Evolutionary conservation across 2,797 vertebrate species (phyloP).

Genomic region (Zenarchopterus dispar): DNA sequence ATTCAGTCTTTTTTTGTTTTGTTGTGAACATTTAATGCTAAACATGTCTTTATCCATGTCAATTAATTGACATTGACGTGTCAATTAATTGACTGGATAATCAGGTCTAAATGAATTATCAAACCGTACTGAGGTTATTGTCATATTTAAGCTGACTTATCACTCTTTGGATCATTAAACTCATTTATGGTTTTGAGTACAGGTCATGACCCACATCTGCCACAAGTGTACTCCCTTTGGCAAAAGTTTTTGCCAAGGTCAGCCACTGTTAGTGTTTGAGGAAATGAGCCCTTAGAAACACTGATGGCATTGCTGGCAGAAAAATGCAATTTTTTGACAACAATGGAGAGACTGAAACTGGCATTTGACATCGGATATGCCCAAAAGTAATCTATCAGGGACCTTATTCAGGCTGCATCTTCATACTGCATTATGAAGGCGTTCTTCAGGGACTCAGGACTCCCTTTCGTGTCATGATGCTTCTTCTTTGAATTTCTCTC

Average conservation of each 20-base stretch:
- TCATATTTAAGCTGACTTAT: no score
- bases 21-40: no score
- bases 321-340: constrained; percentile 57
- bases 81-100: no score
- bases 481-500: constrained; percentile 53
- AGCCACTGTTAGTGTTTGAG: background rate
- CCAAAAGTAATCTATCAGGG: constrained; percentile 60
- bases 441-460: constrained; percentile 52
- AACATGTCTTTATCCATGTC: no score
- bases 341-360: constrained; percentile 67
- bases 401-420: constrained; percentile 49
- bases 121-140: no score
- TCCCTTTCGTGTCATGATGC: constrained; percentile 53
- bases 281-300: constrained; percentile 34
- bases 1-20: no score
- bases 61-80: no score
- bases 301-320: constrained; percentile 46
- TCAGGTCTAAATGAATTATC: no score
- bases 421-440: constrained; percentile 51
- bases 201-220: constrained; percentile 36
- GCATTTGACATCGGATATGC: constrained; percentile 73
- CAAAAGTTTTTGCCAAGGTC: constrained; percentile 13
- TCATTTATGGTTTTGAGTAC: background rate
- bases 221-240: background rate
- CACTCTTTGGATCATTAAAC: background rate